Percentiles rank a stretch among this genome's conserved stretches.
phyloP scores from a whole-genome alignment of 2,113 vertebrate species.

The Seriola rivoliana region DNA sequence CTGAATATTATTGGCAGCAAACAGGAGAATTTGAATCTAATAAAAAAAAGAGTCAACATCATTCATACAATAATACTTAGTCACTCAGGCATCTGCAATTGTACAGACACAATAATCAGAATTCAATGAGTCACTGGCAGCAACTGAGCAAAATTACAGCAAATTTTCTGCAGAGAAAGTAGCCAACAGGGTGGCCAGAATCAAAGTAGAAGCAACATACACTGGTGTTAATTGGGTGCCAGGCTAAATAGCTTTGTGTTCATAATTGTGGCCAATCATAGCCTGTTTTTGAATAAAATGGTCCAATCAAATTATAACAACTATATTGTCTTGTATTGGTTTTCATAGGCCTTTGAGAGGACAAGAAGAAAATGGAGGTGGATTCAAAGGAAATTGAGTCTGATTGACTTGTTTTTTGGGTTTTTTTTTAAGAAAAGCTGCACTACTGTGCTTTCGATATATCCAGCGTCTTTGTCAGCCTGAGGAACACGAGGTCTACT shows the following conservation, averaged over 20 bases:
- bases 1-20: conserved; percentile 25
- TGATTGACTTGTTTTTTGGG: not conserved
- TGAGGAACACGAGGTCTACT: not conserved
- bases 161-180: not conserved
- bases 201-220: not conserved
- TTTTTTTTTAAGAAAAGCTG: not conserved
- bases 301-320: not conserved
- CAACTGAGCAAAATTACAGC: conserved; percentile 18
- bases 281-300: not conserved
- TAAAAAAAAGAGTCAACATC: conserved; percentile 31
- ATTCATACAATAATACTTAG: conserved; percentile 3
- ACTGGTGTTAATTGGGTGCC: not conserved
- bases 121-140: conserved; percentile 24
- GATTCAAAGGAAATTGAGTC: not conserved
- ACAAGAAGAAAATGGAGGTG: not conserved
- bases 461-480: not conserved
- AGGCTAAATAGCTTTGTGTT: not conserved
- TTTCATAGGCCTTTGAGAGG: not conserved
- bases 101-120: conserved; percentile 7
- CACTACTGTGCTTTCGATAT: not conserved
- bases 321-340: not conserved
- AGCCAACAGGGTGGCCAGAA: not conserved
- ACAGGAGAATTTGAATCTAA: conserved; percentile 16
- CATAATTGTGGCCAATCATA: not conserved
- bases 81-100: conserved; percentile 21